These are phyloP conservation scores for Ceratoteleas bidentatus DNA, from an alignment of 1,140 invertebrate species.

Conservation along the genomic window DNA sequence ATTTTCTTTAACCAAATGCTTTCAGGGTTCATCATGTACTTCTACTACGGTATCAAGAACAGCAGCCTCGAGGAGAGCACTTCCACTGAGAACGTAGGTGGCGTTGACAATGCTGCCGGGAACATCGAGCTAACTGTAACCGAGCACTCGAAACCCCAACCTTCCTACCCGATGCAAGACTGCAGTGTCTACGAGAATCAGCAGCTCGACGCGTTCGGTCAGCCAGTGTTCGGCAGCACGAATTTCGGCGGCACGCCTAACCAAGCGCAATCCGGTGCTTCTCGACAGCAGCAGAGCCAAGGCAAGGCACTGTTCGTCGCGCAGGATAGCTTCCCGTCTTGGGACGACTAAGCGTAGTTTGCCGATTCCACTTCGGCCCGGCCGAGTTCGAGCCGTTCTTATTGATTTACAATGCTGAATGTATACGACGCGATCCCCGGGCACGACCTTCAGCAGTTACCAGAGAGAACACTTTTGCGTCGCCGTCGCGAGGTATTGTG, in stretches of 20 bases:
- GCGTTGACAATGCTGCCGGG: slow-evolving; percentile 61
- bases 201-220: slow-evolving; percentile 77
- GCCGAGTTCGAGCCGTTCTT: too few relatives aligned
- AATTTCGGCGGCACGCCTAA: slow-evolving; percentile 75
- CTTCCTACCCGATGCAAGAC: slow-evolving; percentile 64
- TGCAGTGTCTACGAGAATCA: slow-evolving; percentile 69
- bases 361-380: background rate
- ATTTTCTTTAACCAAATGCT: too few relatives aligned
- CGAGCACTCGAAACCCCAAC: slow-evolving; percentile 77
- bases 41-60: slow-evolving; percentile 95
- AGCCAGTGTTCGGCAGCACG: slow-evolving; percentile 78
- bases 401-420: background rate
- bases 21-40: slow-evolving; percentile 92
- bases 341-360: slow-evolving; percentile 80
- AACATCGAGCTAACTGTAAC: slow-evolving; percentile 83
- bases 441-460: too few relatives aligned
- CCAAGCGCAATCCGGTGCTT: slow-evolving; percentile 46
- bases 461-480: too few relatives aligned
- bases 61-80: slow-evolving; percentile 87
- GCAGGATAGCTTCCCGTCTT: slow-evolving; percentile 80
- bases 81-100: slow-evolving; percentile 68
- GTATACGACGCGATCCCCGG: slow-evolving; percentile 18
- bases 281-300: slow-evolving; percentile 45
- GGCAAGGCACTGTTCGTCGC: slow-evolving; percentile 76
- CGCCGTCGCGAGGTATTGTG: slow-evolving; percentile 68